phyloP scores from a whole-genome alignment of 2,113 vertebrate genomes.

The Periophthalmodon schlosseri region DNA sequence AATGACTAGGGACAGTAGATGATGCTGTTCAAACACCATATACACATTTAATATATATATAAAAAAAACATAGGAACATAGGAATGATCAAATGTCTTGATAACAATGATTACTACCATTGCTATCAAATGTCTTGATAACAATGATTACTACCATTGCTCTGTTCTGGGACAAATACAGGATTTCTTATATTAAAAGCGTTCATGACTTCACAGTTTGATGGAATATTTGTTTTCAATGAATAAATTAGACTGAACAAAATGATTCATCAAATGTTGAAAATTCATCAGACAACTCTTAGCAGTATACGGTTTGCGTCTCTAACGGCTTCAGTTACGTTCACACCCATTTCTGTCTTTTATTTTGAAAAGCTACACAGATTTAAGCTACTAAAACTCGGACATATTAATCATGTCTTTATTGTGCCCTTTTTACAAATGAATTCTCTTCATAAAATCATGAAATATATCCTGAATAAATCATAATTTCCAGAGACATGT shows the following conservation, averaged over 20 bases:
- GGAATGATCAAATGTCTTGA: no score
- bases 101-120: no score
- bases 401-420: conserved; percentile 34
- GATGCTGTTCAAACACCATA: no score
- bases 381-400: conserved; percentile 26
- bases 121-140: no score
- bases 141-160: no score
- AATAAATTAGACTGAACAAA: neutral
- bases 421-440: conserved; percentile 20
- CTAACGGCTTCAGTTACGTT: conserved; percentile 33
- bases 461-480: conserved; percentile 27
- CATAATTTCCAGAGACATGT: conserved; percentile 44
- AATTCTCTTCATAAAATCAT: conserved; percentile 26
- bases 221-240: no score
- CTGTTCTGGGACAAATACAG: no score
- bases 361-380: conserved; percentile 21
- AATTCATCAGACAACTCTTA: neutral
- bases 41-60: no score
- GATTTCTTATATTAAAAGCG: no score
- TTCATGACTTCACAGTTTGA: no score
- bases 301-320: neutral
- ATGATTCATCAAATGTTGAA: neutral
- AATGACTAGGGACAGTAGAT: no score
- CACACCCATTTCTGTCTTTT: conserved; percentile 6
- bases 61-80: no score